Base-by-base conservation (phyloP, 1,140 invertebrate genomes). In the Microplitis demolitor region DNA sequence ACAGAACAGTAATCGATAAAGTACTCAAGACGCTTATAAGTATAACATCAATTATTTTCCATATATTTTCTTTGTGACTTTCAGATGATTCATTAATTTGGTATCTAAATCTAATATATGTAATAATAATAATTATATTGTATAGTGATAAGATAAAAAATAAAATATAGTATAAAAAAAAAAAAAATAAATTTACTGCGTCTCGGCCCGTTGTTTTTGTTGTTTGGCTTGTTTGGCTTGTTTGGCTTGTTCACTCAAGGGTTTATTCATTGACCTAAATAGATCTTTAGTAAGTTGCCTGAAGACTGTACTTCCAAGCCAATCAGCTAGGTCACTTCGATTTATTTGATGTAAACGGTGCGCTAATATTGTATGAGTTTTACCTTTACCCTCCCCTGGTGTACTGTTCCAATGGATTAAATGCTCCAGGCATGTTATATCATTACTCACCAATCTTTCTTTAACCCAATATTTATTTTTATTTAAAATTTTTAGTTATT, bases 251-350 rank as follows among this genome's bases (percentile, higher is more conserved):
- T 77, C 75, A 14, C 77, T 79, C 37, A 87, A 83, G 0, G 82
- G 78, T 37, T 78, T 72, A 24, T 82, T 74, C 37, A 89, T 74
- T 16, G 84, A 82, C 69, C 86, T 84, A 78, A 89, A 83, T 53
- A 92, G 79, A 78, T 91, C 89, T 72, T 85, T 84, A 11, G 88
- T 87, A 53, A 91, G 78, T 74, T 90, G 83, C 68, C 87, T 80
- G 81, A 91, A 91, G 3, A 89, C 87, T 3, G 87, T 88, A 70
- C 81, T 88, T 6, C 90, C 88, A 1, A 92, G 75, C 90, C 90
- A 91, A 78, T 91, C 85, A 0, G 90, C 90, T 70, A 92, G 75
- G 73, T 90, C 86, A 4, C 75, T 74, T 76, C 86, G 88, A 73
- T 86, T 87, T 60, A 92, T 81, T 84, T 91, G 90, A 35, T 88